A percentile compares a stretch with the other conserved stretches of the same genome.
Evolutionary conservation across 2,888 invertebrate species (phyloP).

Genomic region (Tinea pellionella): DNA sequence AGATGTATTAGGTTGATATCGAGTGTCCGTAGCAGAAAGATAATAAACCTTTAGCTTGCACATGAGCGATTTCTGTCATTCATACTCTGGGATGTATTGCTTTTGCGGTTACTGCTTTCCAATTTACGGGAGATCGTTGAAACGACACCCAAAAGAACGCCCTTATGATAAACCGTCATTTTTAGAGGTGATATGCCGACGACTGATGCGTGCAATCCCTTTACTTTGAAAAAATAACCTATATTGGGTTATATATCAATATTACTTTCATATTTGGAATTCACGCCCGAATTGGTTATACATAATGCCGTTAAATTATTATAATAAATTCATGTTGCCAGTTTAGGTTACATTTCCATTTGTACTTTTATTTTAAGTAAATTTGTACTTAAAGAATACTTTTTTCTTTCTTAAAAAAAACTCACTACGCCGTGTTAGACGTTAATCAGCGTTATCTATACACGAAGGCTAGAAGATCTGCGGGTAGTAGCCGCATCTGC

Average conservation of each 20-base stretch:
- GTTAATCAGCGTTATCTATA: too few relatives aligned
- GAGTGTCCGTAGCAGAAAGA: not conserved
- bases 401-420: too few relatives aligned
- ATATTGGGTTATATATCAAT: slow-evolving; percentile 48
- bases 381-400: too few relatives aligned
- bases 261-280: slow-evolving; percentile 30
- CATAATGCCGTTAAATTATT: slow-evolving; percentile 11
- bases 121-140: slow-evolving; percentile 32
- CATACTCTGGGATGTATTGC: slow-evolving; percentile 25
- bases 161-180: slow-evolving; percentile 33
- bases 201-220: slow-evolving; percentile 22
- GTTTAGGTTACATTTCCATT: not conserved
- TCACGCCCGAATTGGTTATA: slow-evolving; percentile 23
- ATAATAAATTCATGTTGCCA: not conserved
- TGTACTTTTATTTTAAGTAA: too few relatives aligned
- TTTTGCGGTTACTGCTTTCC: slow-evolving; percentile 31
- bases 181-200: slow-evolving; percentile 24
- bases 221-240: slow-evolving; percentile 25
- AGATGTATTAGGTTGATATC: too few relatives aligned
- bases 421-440: too few relatives aligned
- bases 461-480: too few relatives aligned
- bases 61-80: slow-evolving; percentile 4
- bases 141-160: slow-evolving; percentile 24
- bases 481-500: too few relatives aligned
- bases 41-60: not conserved